Percentiles rank a stretch among this genome's conserved stretches.
These are phyloP conservation scores for Ahaetulla prasina DNA, from an alignment of 2,113 vertebrate species.

Conservation along the genomic window DNA sequence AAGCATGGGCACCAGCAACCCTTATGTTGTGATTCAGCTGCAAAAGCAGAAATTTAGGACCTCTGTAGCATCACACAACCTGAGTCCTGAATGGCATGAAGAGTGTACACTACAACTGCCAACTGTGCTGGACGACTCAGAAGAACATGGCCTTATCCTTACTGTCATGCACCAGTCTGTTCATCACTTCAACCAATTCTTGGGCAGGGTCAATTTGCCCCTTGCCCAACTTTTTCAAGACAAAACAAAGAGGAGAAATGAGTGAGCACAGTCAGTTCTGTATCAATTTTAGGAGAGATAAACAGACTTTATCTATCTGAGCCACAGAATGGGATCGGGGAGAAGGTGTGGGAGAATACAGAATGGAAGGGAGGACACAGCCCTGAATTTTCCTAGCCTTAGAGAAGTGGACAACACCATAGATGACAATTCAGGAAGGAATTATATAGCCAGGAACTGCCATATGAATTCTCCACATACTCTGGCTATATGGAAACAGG, in stretches of 20 bases:
- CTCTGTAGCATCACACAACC: background rate
- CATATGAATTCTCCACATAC: background rate
- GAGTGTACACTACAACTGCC: slow-evolving; percentile 27
- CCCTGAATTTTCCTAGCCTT: background rate
- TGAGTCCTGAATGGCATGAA: slow-evolving; percentile 39
- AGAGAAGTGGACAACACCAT: background rate
- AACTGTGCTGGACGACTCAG: background rate
- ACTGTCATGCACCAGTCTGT: background rate
- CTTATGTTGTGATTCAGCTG: slow-evolving; percentile 38
- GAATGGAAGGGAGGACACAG: background rate
- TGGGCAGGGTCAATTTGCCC: background rate
- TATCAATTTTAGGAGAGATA: background rate
- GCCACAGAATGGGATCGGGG: background rate
- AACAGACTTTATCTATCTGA: background rate
- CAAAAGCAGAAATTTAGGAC: slow-evolving; percentile 33
- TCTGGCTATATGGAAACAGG: too few relatives aligned
- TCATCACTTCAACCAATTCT: background rate
- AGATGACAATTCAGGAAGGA: background rate
- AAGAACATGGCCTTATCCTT: slow-evolving; percentile 28
- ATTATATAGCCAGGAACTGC: background rate
- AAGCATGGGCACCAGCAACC: background rate
- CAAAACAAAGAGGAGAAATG: slow-evolving; percentile 29
- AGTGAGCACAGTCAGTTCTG: slow-evolving; percentile 11
- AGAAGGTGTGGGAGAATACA: too few relatives aligned
- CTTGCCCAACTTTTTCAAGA: slow-evolving; percentile 24